Percentiles rank a stretch among this genome's conserved stretches.
Evolutionary conservation across 2,888 invertebrate genomes (phyloP).

Genomic region (Folsomia candida): DNA sequence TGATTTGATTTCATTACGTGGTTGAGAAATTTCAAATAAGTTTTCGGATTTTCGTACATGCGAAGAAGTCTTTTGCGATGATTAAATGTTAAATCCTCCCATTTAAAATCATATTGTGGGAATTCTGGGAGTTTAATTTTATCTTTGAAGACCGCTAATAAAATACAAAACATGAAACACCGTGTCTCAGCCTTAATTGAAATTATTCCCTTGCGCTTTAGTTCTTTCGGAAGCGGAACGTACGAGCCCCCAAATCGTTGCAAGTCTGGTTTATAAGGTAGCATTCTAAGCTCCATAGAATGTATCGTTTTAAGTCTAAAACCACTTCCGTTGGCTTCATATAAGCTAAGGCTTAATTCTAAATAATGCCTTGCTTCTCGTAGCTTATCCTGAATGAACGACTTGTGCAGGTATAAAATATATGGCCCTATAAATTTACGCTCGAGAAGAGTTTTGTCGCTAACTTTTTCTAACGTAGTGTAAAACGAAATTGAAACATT

Average conservation of each 20-base stretch:
- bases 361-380: not conserved
- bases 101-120: not conserved
- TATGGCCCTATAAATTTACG: not conserved
- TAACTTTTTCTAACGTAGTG: not conserved
- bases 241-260: not conserved
- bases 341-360: not conserved
- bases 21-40: not conserved
- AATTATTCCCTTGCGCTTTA: not conserved
- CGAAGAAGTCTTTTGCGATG: not conserved
- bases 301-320: not conserved
- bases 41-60: not conserved
- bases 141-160: not conserved
- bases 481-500: not conserved
- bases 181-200: not conserved
- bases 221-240: not conserved
- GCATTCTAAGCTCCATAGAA: not conserved
- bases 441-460: not conserved
- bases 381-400: not conserved
- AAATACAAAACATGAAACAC: not conserved
- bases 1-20: not conserved
- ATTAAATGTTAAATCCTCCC: not conserved
- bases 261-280: not conserved
- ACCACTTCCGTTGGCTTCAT: not conserved
- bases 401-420: not conserved
- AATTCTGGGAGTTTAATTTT: not conserved